phyloP scores from a whole-genome alignment of 2,888 invertebrate genomes.

The Tribolium freemani region DNA sequence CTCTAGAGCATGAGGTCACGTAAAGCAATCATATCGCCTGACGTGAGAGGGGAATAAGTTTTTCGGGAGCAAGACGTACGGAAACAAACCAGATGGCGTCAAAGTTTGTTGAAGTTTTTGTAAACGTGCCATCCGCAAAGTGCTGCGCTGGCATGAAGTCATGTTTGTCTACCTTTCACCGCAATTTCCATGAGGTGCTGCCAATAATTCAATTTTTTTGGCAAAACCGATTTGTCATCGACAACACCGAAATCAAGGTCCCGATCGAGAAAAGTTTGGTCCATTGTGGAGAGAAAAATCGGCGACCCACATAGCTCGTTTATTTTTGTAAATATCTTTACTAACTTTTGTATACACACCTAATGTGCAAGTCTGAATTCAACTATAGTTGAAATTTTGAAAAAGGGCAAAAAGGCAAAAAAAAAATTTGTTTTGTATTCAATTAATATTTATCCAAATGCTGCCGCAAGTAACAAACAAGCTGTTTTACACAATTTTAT shows the following conservation, averaged over 20 bases:
- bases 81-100: conserved; percentile 28
- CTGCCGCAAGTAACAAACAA: too few species aligned
- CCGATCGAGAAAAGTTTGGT: background rate
- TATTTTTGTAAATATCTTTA: too few species aligned
- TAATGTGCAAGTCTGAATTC: too few species aligned
- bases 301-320: too few species aligned
- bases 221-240: conserved; percentile 24
- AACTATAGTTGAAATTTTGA: too few species aligned
- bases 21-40: conserved; percentile 20
- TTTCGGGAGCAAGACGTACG: conserved; percentile 14
- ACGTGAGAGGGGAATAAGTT: conserved; percentile 9
- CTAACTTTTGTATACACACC: too few species aligned
- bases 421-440: too few species aligned
- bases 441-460: too few species aligned
- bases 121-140: conserved; percentile 32
- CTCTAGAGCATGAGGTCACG: conserved; percentile 15
- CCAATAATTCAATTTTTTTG: too few species aligned
- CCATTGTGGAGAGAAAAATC: background rate
- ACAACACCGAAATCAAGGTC: conserved; percentile 23
- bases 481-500: too few species aligned
- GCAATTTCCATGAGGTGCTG: background rate
- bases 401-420: too few species aligned
- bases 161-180: conserved; percentile 29
- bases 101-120: conserved; percentile 10
- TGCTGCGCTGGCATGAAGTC: background rate